Evolutionary conservation across 2,797 vertebrate genomes (phyloP).

Genomic region (Sebastes miniatus): DNA sequence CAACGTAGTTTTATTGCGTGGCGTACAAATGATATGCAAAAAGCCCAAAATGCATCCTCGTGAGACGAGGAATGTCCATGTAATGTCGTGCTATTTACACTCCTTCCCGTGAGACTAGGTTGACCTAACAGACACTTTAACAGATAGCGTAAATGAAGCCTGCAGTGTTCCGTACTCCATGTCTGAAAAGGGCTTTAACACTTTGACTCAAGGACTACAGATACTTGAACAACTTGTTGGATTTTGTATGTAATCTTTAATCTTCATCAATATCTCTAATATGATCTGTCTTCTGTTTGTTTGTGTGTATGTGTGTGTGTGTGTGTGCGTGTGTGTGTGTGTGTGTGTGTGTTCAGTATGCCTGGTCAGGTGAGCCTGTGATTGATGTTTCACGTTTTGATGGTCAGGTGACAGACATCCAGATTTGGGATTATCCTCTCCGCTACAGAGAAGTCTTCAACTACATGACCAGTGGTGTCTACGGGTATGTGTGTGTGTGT

Average conservation of each 20-base stretch:
- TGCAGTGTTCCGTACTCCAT: no score
- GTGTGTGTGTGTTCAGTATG: constrained; percentile 35
- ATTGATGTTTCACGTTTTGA: constrained; percentile 42
- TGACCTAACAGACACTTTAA: no score
- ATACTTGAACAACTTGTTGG: no score
- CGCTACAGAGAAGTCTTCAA: constrained; percentile 10
- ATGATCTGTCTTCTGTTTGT: neutral
- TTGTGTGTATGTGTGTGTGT: neutral
- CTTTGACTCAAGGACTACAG: no score
- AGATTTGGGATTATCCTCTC: constrained; percentile 72
- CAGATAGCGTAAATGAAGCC: no score
- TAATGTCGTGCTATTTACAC: no score
- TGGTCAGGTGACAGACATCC: constrained; percentile 69
- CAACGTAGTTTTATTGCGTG: no score
- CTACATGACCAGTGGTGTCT: constrained; percentile 44
- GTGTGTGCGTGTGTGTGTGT: neutral
- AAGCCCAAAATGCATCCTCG: no score
- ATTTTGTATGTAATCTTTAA: neutral
- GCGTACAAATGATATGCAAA: no score
- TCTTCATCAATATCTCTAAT: neutral
- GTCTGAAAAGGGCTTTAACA: no score
- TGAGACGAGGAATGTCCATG: no score
- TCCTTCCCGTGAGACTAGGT: no score
- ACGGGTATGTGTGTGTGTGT: constrained; percentile 26
- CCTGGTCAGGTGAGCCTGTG: constrained; percentile 43